phyloP scores from a whole-genome alignment of 2,888 invertebrate genomes.

The Podabrus alpinus region DNA sequence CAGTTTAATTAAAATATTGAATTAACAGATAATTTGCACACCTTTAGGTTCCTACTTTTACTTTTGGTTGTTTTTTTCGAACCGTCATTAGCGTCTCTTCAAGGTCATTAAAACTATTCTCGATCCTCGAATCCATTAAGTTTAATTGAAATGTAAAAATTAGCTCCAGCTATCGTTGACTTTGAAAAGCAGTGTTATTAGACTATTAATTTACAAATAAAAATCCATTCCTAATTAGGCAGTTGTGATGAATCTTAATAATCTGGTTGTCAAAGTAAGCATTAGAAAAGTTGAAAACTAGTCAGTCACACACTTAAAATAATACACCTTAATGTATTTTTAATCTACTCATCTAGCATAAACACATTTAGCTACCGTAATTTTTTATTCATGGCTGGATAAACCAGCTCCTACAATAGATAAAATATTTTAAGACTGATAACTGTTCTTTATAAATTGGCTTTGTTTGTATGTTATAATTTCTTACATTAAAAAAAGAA shows the following conservation, averaged over 20 bases:
- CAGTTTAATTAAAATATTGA: not conserved
- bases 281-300: not conserved
- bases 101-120: not conserved
- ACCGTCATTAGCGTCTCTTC: not conserved
- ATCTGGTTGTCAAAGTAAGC: not conserved
- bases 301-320: constrained; percentile 3
- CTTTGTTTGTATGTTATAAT: constrained; percentile 1
- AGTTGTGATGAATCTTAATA: not conserved
- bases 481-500: not conserved
- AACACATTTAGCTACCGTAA: constrained; percentile 12
- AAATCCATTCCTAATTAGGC: not conserved
- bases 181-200: not conserved
- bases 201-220: not conserved
- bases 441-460: constrained; percentile 10
- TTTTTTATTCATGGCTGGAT: constrained; percentile 16
- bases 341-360: constrained; percentile 17
- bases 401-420: constrained; percentile 15
- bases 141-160: not conserved
- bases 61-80: not conserved
- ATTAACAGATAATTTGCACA: not conserved
- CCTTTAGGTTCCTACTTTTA: not conserved
- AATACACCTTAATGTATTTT: constrained; percentile 14
- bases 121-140: not conserved
- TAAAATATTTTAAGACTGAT: constrained; percentile 10
- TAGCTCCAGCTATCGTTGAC: not conserved